Percentiles rank a stretch among this genome's conserved stretches.
These are phyloP conservation scores for Mycteria americana DNA, from an alignment of 2,797 vertebrate species.

Conservation along the genomic window DNA sequence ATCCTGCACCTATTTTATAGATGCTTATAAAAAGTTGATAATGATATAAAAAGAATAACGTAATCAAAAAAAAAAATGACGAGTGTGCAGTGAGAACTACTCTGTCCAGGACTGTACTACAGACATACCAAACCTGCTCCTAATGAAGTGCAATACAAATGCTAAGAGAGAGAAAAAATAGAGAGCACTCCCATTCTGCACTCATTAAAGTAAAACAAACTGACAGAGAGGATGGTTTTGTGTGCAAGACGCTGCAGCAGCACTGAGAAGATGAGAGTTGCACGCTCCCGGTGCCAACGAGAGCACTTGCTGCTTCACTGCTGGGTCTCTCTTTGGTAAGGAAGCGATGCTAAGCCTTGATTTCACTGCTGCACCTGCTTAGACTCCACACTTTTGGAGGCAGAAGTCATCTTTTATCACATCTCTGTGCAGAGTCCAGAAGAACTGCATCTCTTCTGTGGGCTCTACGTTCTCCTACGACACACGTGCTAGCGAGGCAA, in stretches of 20 bases:
- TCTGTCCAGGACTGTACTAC: background rate
- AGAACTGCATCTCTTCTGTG: background rate
- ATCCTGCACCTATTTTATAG: constrained; percentile 45
- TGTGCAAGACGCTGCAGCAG: background rate
- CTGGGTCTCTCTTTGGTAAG: background rate
- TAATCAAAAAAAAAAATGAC: background rate
- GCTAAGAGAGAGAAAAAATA: background rate
- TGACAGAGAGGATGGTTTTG: background rate
- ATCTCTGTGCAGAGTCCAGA: background rate
- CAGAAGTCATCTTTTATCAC: background rate
- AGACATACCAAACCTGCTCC: background rate
- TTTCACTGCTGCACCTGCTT: background rate
- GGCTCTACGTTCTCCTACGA: background rate
- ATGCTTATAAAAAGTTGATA: constrained; percentile 64
- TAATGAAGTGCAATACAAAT: background rate
- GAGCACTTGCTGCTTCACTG: background rate
- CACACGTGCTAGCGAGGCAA: background rate
- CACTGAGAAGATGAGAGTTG: background rate
- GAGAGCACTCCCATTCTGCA: background rate
- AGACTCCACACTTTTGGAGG: background rate
- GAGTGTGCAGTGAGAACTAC: background rate
- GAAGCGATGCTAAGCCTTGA: background rate
- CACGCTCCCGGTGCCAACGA: background rate
- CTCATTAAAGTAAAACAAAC: background rate
- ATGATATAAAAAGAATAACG: constrained; percentile 25